These are phyloP conservation scores for Microtus richardsoni DNA, from an alignment of 2,113 vertebrate genomes.

Conservation along the genomic window DNA sequence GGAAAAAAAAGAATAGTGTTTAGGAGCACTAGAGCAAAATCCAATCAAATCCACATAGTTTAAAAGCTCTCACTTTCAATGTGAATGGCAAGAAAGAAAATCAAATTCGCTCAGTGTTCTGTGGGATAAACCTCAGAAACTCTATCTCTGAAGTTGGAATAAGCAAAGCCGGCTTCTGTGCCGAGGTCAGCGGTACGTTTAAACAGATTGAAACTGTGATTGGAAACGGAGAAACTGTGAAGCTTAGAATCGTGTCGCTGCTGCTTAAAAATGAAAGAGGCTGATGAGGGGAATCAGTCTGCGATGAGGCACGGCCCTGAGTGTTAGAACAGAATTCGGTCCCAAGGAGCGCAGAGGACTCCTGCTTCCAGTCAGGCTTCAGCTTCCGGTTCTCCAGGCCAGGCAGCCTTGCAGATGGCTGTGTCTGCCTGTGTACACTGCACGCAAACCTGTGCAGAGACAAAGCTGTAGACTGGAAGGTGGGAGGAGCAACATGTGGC, in stretches of 20 bases:
- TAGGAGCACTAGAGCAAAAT: conserved; percentile 7
- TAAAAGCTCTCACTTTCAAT: conserved; percentile 68
- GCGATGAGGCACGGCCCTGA: not conserved
- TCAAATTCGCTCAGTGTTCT: conserved; percentile 51
- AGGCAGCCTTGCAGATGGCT: not conserved
- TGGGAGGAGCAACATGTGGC: rapidly evolving
- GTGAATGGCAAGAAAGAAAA: conserved; percentile 60
- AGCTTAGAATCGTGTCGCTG: not conserved
- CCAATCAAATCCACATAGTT: conserved; percentile 25
- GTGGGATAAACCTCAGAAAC: conserved; percentile 42
- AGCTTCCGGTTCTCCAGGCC: not conserved
- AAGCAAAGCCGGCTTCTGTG: conserved; percentile 65
- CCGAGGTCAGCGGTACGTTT: conserved; percentile 66
- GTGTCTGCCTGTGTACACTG: not conserved
- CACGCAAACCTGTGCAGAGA: rapidly evolving
- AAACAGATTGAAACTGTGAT: conserved; percentile 78
- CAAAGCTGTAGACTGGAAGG: not conserved
- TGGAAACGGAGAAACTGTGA: conserved; percentile 73
- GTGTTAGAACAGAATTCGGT: not conserved
- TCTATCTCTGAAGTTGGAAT: conserved; percentile 77
- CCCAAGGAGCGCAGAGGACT: not conserved
- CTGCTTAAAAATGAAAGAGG: not conserved
- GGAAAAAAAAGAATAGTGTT: not conserved
- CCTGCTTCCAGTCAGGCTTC: not conserved
- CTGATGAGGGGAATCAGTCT: not conserved